These are phyloP conservation scores for Sphecodes monilicornis DNA, from an alignment of 2,888 invertebrate genomes.

Conservation along the genomic window DNA sequence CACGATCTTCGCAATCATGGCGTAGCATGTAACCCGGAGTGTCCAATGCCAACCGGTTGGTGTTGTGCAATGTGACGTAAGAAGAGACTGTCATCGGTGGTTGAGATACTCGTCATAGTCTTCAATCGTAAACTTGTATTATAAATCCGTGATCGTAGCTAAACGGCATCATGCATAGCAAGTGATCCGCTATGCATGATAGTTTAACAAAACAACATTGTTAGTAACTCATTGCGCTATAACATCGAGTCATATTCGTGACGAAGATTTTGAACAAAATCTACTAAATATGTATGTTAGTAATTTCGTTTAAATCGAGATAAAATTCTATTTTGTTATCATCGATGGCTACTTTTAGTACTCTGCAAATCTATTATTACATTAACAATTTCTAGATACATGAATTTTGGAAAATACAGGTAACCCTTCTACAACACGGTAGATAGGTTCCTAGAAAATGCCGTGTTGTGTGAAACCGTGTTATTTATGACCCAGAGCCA, in stretches of 20 bases:
- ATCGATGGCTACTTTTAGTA: too few relatives aligned
- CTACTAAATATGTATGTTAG: too few relatives aligned
- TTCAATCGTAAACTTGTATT: slow-evolving; percentile 6
- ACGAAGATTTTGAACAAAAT: too few relatives aligned
- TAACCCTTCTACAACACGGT: too few relatives aligned
- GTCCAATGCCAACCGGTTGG: slow-evolving; percentile 60
- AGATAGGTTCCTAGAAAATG: too few relatives aligned
- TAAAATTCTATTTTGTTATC: too few relatives aligned
- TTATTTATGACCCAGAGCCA: too few relatives aligned
- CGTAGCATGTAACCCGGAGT: slow-evolving; percentile 32
- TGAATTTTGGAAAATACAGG: not conserved
- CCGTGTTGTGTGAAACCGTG: too few relatives aligned
- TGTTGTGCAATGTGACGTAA: slow-evolving; percentile 60
- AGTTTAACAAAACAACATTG: not conserved
- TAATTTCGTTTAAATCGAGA: too few relatives aligned
- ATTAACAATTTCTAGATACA: not conserved
- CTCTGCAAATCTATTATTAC: too few relatives aligned
- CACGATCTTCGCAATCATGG: slow-evolving; percentile 27
- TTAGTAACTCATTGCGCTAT: too few relatives aligned
- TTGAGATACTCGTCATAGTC: slow-evolving; percentile 3
- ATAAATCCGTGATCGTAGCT: not conserved
- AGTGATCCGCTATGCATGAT: not conserved
- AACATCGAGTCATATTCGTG: too few relatives aligned
- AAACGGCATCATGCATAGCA: not conserved
- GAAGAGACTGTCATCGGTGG: slow-evolving; percentile 13